Conservation (phyloP, 1,140 invertebrate species). For the Pteromalus puparum region DNA sequence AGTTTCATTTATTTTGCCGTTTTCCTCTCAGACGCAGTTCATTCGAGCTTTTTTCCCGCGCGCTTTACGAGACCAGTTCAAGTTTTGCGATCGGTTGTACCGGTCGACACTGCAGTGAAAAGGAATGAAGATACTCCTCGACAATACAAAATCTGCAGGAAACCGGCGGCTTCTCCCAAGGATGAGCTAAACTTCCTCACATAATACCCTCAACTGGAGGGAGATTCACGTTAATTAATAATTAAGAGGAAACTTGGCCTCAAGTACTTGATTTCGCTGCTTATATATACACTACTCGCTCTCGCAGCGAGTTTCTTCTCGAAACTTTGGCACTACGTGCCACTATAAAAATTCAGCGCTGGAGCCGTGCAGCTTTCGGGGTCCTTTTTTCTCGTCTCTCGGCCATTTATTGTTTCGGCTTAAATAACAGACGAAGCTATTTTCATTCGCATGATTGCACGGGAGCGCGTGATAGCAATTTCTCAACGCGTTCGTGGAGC, state of each 20-base stretch:
- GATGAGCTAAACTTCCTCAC: conserved; percentile 29
- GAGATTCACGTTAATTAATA: conserved; percentile 27
- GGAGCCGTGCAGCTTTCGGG: background rate
- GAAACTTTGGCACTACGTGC: background rate
- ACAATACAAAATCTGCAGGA: conserved; percentile 17
- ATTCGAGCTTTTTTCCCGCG: background rate
- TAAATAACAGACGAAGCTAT: conserved; percentile 27
- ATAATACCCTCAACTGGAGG: background rate
- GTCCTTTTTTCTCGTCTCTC: background rate
- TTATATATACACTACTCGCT: background rate
- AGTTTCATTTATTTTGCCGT: conserved; percentile 21
- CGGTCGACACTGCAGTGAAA: background rate
- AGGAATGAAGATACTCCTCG: background rate
- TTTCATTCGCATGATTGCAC: background rate
- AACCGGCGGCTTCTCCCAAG: background rate
- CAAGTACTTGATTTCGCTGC: background rate
- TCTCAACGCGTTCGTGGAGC: background rate
- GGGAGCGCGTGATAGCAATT: background rate
- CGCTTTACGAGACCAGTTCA: background rate
- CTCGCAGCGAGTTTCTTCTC: background rate
- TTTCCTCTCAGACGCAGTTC: background rate
- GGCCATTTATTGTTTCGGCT: conserved; percentile 11
- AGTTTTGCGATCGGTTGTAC: background rate
- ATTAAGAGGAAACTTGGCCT: conserved; percentile 20
- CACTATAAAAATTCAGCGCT: conserved; percentile 15